Evolutionary conservation across 1,140 invertebrate species (phyloP), one percentile per base, ranked within the genome.

Genomic region (Drosophila sturtevanti): DNA sequence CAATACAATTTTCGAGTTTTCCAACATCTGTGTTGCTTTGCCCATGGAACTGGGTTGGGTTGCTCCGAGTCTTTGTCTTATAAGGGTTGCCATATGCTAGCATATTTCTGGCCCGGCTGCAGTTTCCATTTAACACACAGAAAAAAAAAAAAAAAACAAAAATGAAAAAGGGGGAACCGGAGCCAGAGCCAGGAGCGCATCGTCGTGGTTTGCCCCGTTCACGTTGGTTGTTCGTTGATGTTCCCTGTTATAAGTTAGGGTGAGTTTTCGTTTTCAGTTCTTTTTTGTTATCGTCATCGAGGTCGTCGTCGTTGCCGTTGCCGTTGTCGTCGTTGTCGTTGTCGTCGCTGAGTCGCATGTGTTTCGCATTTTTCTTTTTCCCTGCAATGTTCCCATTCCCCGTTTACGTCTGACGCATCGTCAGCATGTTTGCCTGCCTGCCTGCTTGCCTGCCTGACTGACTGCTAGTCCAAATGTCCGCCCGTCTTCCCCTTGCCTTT

Each of bases 21-120:
- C 60, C 59, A 80, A 81, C 78, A 71, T 71, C 79, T 72, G 64
- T 77, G 75, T 31, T 27, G 63, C 27, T 63, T 60, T 11, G 9
- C n/a, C n/a, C 65, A 35, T 16, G 35, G 27, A 31, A 31, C 12
- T 41, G 59, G 27, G 16, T 68, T 41, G 64, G 44, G 67, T 81
- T 87, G 81, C 74, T 86, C 56, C 56, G 66, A 22, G 65, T 56
- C 54, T 56, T 56, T 56, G 54, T 56, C 54, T 68, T 67, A 86
- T 87, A 86, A 86, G 82, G 82, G 82, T 86, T 86, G 82, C 82
- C 82, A 86, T 86, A 86, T 86, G 82, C 82, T 82, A 67, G 76
- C 79, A 86, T 86, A 86, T 86, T 87, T 67, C 59, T 62, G 70
- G 67, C 31, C 54, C 12, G 18, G 54, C 16, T 71, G 68, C 72